Base-by-base conservation (phyloP, 2,113 vertebrate species). In the Epinephelus cyanopodus region DNA sequence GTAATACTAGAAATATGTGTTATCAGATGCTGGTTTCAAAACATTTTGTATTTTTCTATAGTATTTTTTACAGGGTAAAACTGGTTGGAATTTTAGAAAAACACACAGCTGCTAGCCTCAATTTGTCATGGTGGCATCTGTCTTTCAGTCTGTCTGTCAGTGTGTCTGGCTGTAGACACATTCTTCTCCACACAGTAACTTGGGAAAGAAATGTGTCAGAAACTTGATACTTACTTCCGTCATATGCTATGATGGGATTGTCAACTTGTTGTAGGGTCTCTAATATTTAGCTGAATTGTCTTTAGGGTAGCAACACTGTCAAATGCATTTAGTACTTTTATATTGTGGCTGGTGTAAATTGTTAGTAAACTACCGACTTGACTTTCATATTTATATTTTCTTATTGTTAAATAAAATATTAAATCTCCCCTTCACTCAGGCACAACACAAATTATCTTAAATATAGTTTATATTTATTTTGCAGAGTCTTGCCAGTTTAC, bases 121-220 rank as follows among this genome's bases (percentile, higher is more conserved):
- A 57, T 39, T 23, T 27, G 27, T 72, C 54, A 13, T 6, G 48
- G 8, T 19, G 8, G 21, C 48, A 57, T 74, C 69, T 81, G 54
- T 84, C 60, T 2, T 54, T 68, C 63, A 62, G 61, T 71, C 62
- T 3, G 48, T 37, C 63, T 65, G 68, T 33, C 21, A 27, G 62
- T 70, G 15, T 53, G 17, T 47, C 18, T 62, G 66, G 29, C 65
- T 65, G 39, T 47, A 21, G 52, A 66, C 37, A 48, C 54, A 86
- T 81, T 64, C 17, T 9, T 29, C 23, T 65, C 27, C 60, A 54
- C 67, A 66, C 73, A 27, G 61, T 66, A 60, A 71, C 47, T 70
- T 15, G 57, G 45, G 42, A 23, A 65, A 45, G 61, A 37, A 27
- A 29, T 8, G 37, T 64, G 57, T 53, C 29, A 63, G 72, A 73